Evolutionary conservation across 2,797 vertebrate genomes (phyloP), one percentile per base, ranked within the genome.

Genomic region (Gymnoscopelus braueri): DNA sequence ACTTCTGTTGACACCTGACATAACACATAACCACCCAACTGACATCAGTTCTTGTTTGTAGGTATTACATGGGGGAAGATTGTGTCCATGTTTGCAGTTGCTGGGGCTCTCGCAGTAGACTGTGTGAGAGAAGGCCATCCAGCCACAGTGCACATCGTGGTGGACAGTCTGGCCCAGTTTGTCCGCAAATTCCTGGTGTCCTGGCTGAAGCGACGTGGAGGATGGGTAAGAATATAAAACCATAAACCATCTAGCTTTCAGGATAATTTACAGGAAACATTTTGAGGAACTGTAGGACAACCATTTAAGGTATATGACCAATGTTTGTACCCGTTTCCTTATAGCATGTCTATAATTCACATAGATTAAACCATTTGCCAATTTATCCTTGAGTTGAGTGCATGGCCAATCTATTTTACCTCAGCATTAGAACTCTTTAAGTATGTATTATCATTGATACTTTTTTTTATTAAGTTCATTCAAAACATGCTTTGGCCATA

Each of bases 21-120:
- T 3, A 50, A 29, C 52, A 2, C 50, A 11, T 14, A 2, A 2
- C 54, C 67, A 61, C 53, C 5, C 8, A 48, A 6, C 62, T 63
- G 35, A 39, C 7, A 7, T 0, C 35, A 7, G 8, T 47, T 69
- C 14, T 59, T 14, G 0, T 32, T 77, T 3, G 0, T 48, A 99
- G 98, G 97, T 69, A 96, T 99, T 79, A 99, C 98, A 0, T 99
- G 98, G 98, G 98, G 97, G 29, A 99, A 99, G 83, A 96, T 99
- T 83, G 98, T 97, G 29, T 95, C 98, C 55, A 91, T 99, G 44
- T 99, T 96, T 0, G 95, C 95, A 0, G 96, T 99, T 82, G 97
- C 97, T 0, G 98, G 95, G 0, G 98, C 96, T 57, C 93, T 99
- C 78, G 97, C 98, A 0, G 94, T 98, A 82, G 98, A 99, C 83